Evolutionary conservation across 2,888 invertebrate genomes (phyloP), one percentile per base, ranked within the genome.

Genomic region (Philereme vetulata): DNA sequence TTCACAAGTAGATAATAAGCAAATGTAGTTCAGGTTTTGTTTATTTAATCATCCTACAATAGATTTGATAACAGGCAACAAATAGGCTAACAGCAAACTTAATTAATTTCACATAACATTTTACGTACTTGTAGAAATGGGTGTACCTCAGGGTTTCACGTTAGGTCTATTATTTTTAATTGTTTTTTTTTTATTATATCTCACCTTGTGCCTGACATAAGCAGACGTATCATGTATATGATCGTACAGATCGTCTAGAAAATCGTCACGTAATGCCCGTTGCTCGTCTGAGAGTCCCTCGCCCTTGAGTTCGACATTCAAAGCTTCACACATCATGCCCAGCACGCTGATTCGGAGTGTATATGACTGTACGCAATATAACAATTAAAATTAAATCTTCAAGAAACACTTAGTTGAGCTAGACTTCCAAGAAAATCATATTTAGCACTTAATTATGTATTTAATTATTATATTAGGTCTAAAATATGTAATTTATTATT

Each of bases 191-290:
- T 46, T 46, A 5, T n/a, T 2, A 6, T 35, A 4, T 42, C 63
- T 69, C 60, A 95, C 96, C 92, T 96, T 97, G 33, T 96, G 95
- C 33, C 99, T 93, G 0, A 98, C 98, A 78, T 96, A 96, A 0
- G 98, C 97, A 50, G 97, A 95, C 4, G 93, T 84, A 79, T 99
- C 99, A 67, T 95, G 94, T 55, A 98, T 93, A 79, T 98, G 98
- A 44, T 96, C 96, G 74, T 95, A 93, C 10, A 98, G 85, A 77
- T 95, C 94, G 56, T 96, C 95, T 4, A 98, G 92, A 75, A 98
- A 96, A 72, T 96, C 95, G 79, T 98, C 96, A 3, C 98, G 93
- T 48, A 94, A 93, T 47, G 93, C 88, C 67, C 94, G 95, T 70
- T 95, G 92, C 62, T 95, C 95, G 38, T 95, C 94, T 21, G 94